phyloP scores from a whole-genome alignment of 2,113 vertebrate species.

The Oenanthe melanoleuca region DNA sequence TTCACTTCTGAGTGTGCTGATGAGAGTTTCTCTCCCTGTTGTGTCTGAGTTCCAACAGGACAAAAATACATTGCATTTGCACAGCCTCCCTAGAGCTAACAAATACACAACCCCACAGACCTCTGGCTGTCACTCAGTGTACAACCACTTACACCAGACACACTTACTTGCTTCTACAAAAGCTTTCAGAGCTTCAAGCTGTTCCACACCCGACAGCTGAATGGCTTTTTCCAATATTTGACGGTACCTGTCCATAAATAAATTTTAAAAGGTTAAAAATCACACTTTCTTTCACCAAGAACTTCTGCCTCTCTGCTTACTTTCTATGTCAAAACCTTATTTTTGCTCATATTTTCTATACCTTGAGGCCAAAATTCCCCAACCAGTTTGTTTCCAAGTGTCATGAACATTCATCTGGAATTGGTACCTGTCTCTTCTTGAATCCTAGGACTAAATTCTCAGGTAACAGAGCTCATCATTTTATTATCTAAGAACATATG shows the following conservation, averaged over 20 bases:
- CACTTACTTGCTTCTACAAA: constrained; percentile 99
- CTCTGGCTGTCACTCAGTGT: neutral
- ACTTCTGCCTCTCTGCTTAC: neutral
- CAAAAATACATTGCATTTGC: neutral
- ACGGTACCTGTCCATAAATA: constrained; percentile 83
- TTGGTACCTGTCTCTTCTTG: neutral
- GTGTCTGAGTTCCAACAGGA: neutral
- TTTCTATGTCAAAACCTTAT: neutral
- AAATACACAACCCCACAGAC: neutral
- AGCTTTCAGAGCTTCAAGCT: constrained; percentile 95
- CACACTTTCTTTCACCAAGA: neutral
- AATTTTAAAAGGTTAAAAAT: neutral
- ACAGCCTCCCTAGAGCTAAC: neutral
- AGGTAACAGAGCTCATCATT: neutral
- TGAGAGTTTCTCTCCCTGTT: neutral
- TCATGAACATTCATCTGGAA: neutral
- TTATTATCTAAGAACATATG: neutral
- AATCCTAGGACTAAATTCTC: neutral
- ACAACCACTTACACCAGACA: neutral
- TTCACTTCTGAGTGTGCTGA: neutral
- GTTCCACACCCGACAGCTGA: constrained; percentile 88
- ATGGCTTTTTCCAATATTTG: constrained; percentile 96
- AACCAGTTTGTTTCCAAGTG: neutral
- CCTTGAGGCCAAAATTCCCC: neutral
- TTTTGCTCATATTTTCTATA: neutral